Percentiles rank a stretch among this genome's conserved stretches.
phyloP scores from a whole-genome alignment of 2,888 invertebrate genomes.

The Tanypteryx hageni region DNA sequence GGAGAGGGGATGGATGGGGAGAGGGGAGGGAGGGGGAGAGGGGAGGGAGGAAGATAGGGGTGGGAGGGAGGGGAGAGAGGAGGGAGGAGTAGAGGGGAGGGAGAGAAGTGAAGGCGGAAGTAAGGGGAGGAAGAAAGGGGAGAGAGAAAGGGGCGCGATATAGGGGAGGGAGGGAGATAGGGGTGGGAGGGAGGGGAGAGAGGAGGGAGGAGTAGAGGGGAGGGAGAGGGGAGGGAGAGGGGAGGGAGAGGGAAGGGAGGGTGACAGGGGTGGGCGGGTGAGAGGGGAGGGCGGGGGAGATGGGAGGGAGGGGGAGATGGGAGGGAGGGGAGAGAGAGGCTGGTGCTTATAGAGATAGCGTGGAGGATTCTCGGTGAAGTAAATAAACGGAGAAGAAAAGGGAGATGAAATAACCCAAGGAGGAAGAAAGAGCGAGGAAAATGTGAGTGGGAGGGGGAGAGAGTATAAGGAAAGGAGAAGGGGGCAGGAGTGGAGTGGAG shows the following conservation, averaged over 20 bases:
- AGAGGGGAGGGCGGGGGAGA: not conserved
- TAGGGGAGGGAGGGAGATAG: not conserved
- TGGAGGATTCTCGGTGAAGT: not conserved
- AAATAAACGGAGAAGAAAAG: not conserved
- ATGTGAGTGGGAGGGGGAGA: not conserved
- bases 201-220: not conserved
- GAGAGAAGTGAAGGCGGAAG: not conserved
- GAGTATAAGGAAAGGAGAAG: not conserved
- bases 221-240: not conserved
- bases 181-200: not conserved
- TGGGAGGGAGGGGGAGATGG: no score
- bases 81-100: not conserved
- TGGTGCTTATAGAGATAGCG: no score
- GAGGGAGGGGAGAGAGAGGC: not conserved
- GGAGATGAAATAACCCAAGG: not conserved
- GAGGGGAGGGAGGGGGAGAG: not conserved
- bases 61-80: not conserved
- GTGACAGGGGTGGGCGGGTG: not conserved
- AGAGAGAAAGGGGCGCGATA: not conserved
- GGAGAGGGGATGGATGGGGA: not conserved
- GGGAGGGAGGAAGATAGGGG: not conserved
- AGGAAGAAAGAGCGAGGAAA: not conserved
- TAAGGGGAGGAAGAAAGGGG: not conserved
- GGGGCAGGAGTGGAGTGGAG: not conserved
- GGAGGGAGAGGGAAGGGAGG: not conserved